Evolutionary conservation across 1,140 invertebrate genomes (phyloP).

Genomic region (Caenorhabditis remanei): DNA sequence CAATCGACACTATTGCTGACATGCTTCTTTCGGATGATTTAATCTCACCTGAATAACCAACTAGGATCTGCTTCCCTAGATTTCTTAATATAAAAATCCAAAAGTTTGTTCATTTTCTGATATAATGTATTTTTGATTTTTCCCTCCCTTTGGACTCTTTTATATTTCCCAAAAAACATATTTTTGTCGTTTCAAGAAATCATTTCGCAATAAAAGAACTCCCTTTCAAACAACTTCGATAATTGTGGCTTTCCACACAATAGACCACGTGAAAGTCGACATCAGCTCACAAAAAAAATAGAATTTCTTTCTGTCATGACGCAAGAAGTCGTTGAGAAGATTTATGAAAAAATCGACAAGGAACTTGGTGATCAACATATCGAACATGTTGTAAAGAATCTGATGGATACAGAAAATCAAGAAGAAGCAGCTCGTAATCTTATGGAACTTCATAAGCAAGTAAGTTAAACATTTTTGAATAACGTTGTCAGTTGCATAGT

Average conservation of each 20-base stretch:
- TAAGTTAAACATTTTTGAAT: background rate
- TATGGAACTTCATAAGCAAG: conserved; percentile 16
- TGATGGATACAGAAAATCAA: conserved; percentile 32
- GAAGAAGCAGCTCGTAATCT: background rate
- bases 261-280: background rate
- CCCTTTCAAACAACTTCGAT: background rate
- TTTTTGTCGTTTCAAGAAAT: background rate
- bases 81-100: no score
- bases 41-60: no score
- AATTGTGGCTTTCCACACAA: background rate
- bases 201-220: conserved; percentile 5
- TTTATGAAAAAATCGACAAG: conserved; percentile 47
- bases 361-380: conserved; percentile 21
- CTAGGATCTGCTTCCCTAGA: no score
- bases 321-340: conserved; percentile 9
- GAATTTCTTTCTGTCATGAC: background rate
- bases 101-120: no score
- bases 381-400: conserved; percentile 6
- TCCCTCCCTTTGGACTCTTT: no score
- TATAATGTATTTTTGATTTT: no score
- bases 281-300: background rate
- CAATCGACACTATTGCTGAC: no score
- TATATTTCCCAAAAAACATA: background rate
- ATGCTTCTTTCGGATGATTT: no score
- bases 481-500: no score